Evolutionary conservation across 2,888 invertebrate species (phyloP).

Genomic region (Oscheius myriophilus): DNA sequence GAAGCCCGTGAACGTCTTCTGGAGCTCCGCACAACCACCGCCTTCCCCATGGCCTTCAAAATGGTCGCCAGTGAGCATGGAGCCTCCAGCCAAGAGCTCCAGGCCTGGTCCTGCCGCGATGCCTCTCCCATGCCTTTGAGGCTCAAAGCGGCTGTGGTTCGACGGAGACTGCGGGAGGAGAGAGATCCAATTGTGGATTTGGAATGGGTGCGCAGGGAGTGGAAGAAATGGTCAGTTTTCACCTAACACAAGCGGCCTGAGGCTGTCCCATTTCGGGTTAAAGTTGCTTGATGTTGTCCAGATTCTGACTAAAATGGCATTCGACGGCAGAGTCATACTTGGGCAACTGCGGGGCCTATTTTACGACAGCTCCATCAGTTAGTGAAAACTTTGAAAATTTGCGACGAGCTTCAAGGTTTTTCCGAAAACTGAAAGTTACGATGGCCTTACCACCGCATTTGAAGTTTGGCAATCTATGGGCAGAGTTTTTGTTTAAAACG

Average conservation of each 20-base stretch:
- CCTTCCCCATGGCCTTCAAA: slow-evolving; percentile 34
- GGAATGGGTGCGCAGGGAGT: slow-evolving; percentile 53
- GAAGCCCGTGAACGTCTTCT: slow-evolving; percentile 11
- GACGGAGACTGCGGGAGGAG: slow-evolving; percentile 24
- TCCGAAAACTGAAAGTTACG: too few species aligned
- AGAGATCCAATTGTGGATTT: slow-evolving; percentile 34
- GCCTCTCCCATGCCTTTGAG: slow-evolving; percentile 51
- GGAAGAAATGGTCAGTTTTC: slow-evolving; percentile 50
- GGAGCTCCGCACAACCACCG: slow-evolving; percentile 26
- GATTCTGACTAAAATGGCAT: background rate
- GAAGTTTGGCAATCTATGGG: too few species aligned
- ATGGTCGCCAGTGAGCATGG: slow-evolving; percentile 4
- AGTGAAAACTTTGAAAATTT: too few species aligned
- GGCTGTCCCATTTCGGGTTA: too few species aligned
- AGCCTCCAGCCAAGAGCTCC: slow-evolving; percentile 29
- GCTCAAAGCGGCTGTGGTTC: slow-evolving; percentile 44
- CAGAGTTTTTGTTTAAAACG: too few species aligned
- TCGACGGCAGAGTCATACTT: too few species aligned
- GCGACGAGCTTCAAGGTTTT: too few species aligned
- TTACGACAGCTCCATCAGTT: too few species aligned
- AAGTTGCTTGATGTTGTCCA: background rate
- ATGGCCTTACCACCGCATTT: too few species aligned
- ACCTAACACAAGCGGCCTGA: too few species aligned
- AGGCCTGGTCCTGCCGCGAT: slow-evolving; percentile 44
- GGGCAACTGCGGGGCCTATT: too few species aligned